Conservation (phyloP, 2,797 vertebrate genomes). For the Cossypha caffra region DNA sequence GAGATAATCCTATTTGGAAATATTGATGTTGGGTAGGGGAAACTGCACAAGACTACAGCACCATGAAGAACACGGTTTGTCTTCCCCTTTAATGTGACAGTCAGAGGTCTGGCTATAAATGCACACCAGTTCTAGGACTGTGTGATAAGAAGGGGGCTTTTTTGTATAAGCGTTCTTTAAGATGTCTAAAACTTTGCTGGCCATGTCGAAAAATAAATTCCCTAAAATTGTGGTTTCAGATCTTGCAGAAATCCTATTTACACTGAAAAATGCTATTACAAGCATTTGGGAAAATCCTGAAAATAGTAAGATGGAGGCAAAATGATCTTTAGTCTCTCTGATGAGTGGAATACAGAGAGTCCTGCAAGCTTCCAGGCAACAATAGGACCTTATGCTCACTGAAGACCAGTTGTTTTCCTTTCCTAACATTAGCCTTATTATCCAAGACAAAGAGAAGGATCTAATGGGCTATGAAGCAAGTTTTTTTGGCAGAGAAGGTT, state of each 20-base stretch:
- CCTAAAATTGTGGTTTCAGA: background rate
- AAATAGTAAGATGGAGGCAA: background rate
- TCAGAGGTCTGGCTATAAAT: background rate
- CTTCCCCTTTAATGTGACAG: background rate
- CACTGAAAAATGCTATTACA: background rate
- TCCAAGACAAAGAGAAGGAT: background rate
- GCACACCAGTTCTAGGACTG: background rate
- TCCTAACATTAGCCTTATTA: background rate
- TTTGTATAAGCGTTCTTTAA: background rate
- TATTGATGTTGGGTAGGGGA: background rate
- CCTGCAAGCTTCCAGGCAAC: background rate
- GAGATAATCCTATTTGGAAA: background rate
- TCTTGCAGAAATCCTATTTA: background rate
- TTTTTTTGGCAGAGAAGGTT: background rate
- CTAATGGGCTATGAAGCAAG: background rate
- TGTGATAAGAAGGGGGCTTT: background rate
- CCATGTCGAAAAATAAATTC: background rate
- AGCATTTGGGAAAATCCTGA: background rate
- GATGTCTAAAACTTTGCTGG: background rate
- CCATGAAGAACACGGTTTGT: background rate
- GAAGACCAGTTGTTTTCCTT: background rate
- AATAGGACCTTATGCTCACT: background rate
- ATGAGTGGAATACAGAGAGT: background rate
- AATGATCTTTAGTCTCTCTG: background rate
- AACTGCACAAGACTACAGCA: background rate